A percentile compares a stretch with the other conserved stretches of the same genome.
Conservation (phyloP, 2,113 vertebrate species). For the Micronycteris hirsuta region DNA sequence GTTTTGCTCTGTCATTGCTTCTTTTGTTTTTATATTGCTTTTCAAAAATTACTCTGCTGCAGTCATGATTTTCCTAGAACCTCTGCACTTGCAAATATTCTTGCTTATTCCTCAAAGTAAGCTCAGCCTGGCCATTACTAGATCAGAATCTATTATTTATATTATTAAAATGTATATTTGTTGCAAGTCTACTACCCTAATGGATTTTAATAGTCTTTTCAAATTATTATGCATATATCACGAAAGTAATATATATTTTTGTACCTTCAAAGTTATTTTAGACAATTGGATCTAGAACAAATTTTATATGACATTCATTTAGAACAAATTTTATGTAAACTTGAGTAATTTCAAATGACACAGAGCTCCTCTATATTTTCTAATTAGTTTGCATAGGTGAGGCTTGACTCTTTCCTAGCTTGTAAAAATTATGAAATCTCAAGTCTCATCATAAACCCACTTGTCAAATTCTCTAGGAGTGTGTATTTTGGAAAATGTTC, state of each 20-base stretch:
- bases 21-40: background rate
- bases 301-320: background rate
- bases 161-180: background rate
- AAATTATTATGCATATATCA: background rate
- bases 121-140: background rate
- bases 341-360: background rate
- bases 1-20: background rate
- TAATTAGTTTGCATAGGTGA: background rate
- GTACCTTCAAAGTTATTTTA: background rate
- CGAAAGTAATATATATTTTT: background rate
- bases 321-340: background rate
- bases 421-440: background rate
- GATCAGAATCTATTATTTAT: background rate
- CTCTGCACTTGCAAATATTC: background rate
- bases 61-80: background rate
- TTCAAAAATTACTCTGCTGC: background rate
- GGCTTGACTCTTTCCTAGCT: background rate
- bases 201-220: background rate
- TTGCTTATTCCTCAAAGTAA: background rate
- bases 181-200: background rate
- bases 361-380: background rate
- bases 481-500: background rate
- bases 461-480: background rate
- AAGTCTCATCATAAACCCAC: background rate
- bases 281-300: background rate